A percentile compares a stretch with the other conserved stretches of the same genome.
Evolutionary conservation across 2,888 invertebrate genomes (phyloP).

Genomic region (Volucella inanis): DNA sequence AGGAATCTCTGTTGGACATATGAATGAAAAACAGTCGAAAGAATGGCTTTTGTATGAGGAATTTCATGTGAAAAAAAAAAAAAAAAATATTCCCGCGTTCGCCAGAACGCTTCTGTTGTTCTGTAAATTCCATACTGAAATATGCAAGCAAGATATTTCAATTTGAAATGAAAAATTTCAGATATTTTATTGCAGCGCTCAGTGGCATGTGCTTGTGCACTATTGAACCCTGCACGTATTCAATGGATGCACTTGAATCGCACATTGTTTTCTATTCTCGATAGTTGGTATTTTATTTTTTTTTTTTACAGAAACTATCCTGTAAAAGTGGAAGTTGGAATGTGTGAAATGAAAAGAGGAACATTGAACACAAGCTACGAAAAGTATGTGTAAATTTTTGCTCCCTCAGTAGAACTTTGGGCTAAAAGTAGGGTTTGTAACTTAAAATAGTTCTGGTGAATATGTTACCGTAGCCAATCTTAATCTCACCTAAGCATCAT

Average conservation of each 20-base stretch:
- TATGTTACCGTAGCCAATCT: too few species aligned
- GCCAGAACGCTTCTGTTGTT: conserved; percentile 32
- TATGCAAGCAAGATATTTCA: conserved; percentile 60
- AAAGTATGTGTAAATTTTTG: too few species aligned
- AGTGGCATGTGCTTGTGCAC: conserved; percentile 18
- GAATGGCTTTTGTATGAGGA: conserved; percentile 29
- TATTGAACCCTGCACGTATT: neutral
- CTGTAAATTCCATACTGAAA: conserved; percentile 40
- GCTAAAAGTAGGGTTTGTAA: too few species aligned
- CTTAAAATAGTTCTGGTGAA: too few species aligned
- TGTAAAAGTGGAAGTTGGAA: too few species aligned
- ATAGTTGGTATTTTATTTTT: neutral
- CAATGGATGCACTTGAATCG: neutral
- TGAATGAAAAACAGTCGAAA: neutral
- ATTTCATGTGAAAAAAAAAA: conserved; percentile 18
- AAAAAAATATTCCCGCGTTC: conserved; percentile 11
- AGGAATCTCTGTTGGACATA: conserved; percentile 36
- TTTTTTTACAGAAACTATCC: too few species aligned
- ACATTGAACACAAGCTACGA: too few species aligned
- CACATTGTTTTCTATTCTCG: neutral
- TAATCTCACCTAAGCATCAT: too few species aligned
- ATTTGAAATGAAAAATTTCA: conserved; percentile 55
- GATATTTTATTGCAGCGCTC: conserved; percentile 12
- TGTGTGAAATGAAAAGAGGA: too few species aligned
- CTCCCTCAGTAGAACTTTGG: too few species aligned